Conservation (phyloP, 2,113 vertebrate species). For the Microcebus jonahi region DNA sequence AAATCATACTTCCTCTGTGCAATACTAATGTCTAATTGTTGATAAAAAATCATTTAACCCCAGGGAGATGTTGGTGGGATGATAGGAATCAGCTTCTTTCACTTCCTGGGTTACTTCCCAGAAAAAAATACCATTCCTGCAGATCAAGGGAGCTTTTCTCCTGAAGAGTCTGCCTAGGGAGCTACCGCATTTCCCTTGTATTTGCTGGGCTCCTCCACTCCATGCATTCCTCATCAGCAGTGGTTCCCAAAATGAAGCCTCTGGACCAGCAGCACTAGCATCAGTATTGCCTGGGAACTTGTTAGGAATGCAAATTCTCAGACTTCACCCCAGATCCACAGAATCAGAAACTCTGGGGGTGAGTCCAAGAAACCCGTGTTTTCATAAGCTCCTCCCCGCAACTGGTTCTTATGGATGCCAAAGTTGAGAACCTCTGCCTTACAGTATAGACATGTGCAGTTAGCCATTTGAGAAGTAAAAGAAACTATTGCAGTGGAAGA, state of each 20-base stretch:
- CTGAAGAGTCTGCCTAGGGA: not conserved
- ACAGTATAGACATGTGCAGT: not conserved
- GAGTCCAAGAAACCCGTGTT: not conserved
- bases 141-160: not conserved
- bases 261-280: not conserved
- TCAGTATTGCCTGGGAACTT: not conserved
- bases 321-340: not conserved
- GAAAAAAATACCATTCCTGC: not conserved
- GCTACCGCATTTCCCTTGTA: not conserved
- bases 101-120: not conserved
- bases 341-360: not conserved
- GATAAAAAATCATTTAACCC: not conserved
- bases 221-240: not conserved
- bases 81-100: not conserved
- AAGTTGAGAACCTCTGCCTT: not conserved
- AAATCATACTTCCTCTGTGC: not conserved
- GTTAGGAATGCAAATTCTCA: not conserved
- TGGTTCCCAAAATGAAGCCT: not conserved
- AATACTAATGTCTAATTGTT: not conserved
- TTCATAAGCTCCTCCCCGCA: not conserved
- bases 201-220: not conserved
- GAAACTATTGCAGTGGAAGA: not conserved
- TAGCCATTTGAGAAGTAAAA: not conserved
- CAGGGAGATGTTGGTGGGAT: not conserved
- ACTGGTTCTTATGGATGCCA: not conserved